Evolutionary conservation across 2,113 vertebrate genomes (phyloP).

Genomic region (Elgaria multicarinata): DNA sequence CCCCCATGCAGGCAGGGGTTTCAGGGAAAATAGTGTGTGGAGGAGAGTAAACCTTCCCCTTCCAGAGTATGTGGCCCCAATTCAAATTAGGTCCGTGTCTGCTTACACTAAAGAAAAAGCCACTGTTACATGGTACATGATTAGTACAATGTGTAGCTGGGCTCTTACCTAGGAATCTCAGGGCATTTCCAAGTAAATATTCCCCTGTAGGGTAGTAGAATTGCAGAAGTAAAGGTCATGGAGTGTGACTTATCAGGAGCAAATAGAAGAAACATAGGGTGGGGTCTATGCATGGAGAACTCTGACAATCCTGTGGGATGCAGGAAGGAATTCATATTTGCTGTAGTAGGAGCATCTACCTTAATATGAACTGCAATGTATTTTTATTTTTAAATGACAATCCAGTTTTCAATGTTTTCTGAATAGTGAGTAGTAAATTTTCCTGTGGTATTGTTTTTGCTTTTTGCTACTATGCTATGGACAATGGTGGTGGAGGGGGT

Average conservation of each 20-base stretch:
- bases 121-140: no score
- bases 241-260: not conserved
- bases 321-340: not conserved
- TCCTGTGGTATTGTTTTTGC: not conserved
- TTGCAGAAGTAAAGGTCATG: not conserved
- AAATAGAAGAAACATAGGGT: not conserved
- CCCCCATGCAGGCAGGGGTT: no score
- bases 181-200: no score
- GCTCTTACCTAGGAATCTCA: no score
- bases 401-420: not conserved
- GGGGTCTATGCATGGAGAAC: not conserved
- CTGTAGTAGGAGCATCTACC: not conserved
- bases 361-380: not conserved
- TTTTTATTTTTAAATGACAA: not conserved
- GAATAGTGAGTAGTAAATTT: constrained; percentile 15
- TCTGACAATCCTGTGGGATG: not conserved
- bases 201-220: not conserved
- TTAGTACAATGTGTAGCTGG: no score
- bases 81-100: no score
- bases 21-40: no score
- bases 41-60: no score
- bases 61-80: no score
- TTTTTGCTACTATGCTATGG: not conserved
- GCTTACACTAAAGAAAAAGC: no score
- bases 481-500: not conserved